Base-by-base conservation (phyloP, 2,888 invertebrate genomes). In the Andricus quercusramuli region DNA sequence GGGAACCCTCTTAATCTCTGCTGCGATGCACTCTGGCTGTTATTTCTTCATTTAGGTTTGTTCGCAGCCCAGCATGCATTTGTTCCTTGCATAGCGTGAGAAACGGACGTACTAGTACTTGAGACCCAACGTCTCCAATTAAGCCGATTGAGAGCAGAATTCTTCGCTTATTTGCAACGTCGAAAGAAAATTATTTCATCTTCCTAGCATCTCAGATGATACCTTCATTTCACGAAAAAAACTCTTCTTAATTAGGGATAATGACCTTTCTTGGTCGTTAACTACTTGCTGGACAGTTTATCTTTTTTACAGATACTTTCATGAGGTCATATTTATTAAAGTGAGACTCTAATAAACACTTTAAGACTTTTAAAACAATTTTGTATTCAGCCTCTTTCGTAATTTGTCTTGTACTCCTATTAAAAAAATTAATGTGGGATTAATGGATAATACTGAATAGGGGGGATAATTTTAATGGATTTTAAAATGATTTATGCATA, bases 41-140 rank as follows among this genome's bases (percentile, higher is more conserved):
- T 88, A 88, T 89, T 89, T 89, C 87, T 89, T 88, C 89, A 90
- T 90, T 88, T 86, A 83, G 85, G 77, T 81, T 82, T 79, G 82
- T 83, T 78, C 78, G 78, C 47, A 67, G 67, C 84, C 37, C 83
- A 82, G 82, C 84, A 79, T 79, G 83, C 80, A 79, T 79, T 64
- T 79, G 51, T 65, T 74, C 77, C 82, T 84, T 80, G 74, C 80
- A 81, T 79, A 74, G 80, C 83, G 81, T 83, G 84, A 82, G 82
- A 84, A 84, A 79, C 83, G 81, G 79, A 81, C 78, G 80, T 29
- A 56, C 51, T 74, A 32, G 51, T 3, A 32, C 74, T 74, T n/a
- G 32, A 74, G 74, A 56, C 17, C 74, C 51, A n/a, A 32, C 51
- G 51, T 74, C 74, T 56, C 56, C 51, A 74, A 56, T 74, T 74